Evolutionary conservation across 2,113 vertebrate species (phyloP), one percentile per base, ranked within the genome.

Genomic region (Nipponia nippon): DNA sequence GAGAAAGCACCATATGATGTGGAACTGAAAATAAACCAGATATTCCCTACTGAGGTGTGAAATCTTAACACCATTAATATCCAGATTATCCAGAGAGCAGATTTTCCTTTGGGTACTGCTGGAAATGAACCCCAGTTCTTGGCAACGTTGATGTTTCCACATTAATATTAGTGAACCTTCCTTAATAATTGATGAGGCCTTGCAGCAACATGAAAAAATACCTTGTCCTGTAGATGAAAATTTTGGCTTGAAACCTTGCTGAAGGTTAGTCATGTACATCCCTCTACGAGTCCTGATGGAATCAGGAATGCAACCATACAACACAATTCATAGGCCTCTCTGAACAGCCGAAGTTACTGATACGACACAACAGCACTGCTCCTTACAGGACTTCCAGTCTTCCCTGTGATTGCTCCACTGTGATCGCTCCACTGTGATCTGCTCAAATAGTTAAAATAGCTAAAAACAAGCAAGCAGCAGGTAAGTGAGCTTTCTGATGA

Each of bases 11-110:
- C 73, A 79, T 95, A 87, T 94, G 62, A 61, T 71, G 30, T 53
- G 44, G 11, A 96, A 76, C 61, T 89, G 78, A 93, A 93, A 97
- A 96, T 85, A 96, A 94, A 88, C 62, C 27, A 90, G 34, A 79
- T 90, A 87, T 76, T 94, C 87, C 78, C 53, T 69, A 32, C 84
- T 69, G 87, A 93, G 44, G 44, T 76, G 53, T 89, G 78, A 90
- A 85, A 79, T 89, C 62, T 82, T 72, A 78, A 61, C 25, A 70
- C 79, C 65, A 56, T 87, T 94, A 95, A 53, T 89, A 95, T 96
- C 78, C 61, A 85, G 61, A 72, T 83, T 94, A 89, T 72, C 71
- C 66, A 93, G 70, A 78, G 62, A 91, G 56, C 61, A 85, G 32
- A 53, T 93, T 87, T 94, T 59, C 56, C 61, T 96, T 91, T 77